These are phyloP conservation scores for Heliconius cydno DNA, from an alignment of 2,888 invertebrate species.

Conservation along the genomic window DNA sequence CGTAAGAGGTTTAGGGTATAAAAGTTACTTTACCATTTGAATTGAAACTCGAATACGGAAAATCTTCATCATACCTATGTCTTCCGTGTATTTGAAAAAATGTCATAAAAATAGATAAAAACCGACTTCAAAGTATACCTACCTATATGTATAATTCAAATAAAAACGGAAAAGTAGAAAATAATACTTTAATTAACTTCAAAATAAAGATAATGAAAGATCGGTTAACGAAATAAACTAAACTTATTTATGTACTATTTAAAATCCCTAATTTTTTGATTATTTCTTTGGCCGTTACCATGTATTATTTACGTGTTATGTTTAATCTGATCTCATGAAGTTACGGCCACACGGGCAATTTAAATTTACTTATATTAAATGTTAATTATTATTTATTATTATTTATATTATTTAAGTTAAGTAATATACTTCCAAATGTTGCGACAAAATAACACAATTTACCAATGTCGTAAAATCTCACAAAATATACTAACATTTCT, in stretches of 20 bases:
- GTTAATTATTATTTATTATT: too few species aligned
- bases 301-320: neutral
- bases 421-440: too few species aligned
- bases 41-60: neutral
- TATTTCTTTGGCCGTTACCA: neutral
- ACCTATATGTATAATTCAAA: neutral
- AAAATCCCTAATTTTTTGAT: neutral
- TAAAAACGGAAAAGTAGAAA: neutral
- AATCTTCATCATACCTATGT: too few species aligned
- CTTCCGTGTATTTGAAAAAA: neutral
- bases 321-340: neutral
- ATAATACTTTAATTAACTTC: neutral
- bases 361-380: neutral
- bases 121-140: neutral
- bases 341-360: neutral
- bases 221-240: neutral
- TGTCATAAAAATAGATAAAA: neutral
- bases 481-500: conserved; percentile 1
- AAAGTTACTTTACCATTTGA: neutral
- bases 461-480: conserved; percentile 50
- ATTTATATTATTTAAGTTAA: neutral
- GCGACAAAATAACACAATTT: neutral
- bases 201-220: neutral
- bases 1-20: neutral
- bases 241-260: neutral